Conservation (phyloP, 2,888 invertebrate genomes). For the Metellina segmentata region DNA sequence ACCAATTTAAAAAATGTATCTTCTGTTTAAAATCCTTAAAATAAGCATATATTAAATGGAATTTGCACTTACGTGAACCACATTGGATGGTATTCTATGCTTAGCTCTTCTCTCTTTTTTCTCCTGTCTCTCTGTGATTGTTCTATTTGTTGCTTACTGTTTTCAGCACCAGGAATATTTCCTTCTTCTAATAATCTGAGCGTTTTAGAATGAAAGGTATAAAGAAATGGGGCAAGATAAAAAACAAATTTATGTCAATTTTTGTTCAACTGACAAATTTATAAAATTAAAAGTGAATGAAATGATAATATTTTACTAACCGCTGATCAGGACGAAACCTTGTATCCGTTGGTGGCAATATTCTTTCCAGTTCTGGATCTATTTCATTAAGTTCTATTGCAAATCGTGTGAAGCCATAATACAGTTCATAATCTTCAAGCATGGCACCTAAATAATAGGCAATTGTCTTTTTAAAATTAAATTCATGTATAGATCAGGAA, state of each 20-base stretch:
- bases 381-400: slow-evolving; percentile 92
- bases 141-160: slow-evolving; percentile 87
- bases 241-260: neutral
- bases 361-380: slow-evolving; percentile 84
- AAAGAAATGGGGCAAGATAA: neutral
- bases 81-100: slow-evolving; percentile 81
- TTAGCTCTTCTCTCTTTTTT: slow-evolving; percentile 84
- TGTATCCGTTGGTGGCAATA: slow-evolving; percentile 89
- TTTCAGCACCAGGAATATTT: slow-evolving; percentile 87
- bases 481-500: too few species aligned
- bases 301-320: slow-evolving; percentile 72
- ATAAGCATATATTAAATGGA: neutral
- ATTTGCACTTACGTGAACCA: slow-evolving; percentile 85
- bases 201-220: neutral
- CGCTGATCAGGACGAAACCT: slow-evolving; percentile 89
- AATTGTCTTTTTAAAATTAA: too few species aligned
- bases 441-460: slow-evolving; percentile 84
- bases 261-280: neutral
- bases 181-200: slow-evolving; percentile 87
- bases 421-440: slow-evolving; percentile 89
- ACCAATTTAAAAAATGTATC: too few species aligned
- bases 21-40: too few species aligned
- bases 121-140: slow-evolving; percentile 88
- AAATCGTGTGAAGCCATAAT: slow-evolving; percentile 92
- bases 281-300: neutral